Evolutionary conservation across 2,888 invertebrate genomes (phyloP).

Genomic region (Nysson spinosus): DNA sequence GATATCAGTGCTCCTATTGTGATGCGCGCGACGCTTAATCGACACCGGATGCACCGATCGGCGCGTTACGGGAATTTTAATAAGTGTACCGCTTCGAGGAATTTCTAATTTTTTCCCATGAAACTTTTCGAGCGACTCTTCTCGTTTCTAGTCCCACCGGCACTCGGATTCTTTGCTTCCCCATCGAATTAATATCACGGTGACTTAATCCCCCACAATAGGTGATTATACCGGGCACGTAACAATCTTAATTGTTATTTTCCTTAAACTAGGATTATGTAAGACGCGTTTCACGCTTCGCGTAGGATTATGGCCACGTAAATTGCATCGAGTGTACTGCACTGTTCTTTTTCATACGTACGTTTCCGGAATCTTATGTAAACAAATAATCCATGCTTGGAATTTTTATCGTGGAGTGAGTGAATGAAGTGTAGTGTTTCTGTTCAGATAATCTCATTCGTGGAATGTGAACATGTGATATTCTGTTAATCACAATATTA

Average conservation of each 20-base stretch:
- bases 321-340: not conserved
- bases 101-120: slow-evolving; percentile 9
- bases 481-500: no score
- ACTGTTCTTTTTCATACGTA: not conserved
- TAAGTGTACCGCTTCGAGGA: slow-evolving; percentile 13
- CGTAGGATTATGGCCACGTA: slow-evolving; percentile 17
- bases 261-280: slow-evolving; percentile 20
- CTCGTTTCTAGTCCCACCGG: not conserved
- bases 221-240: not conserved
- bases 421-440: no score
- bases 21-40: slow-evolving; percentile 32
- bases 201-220: not conserved
- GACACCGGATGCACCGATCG: slow-evolving; percentile 40
- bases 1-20: slow-evolving; percentile 7
- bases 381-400: no score
- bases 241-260: not conserved
- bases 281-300: slow-evolving; percentile 13
- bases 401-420: no score
- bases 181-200: no score
- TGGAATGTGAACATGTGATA: no score
- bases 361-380: no score
- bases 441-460: no score
- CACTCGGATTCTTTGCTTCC: no score
- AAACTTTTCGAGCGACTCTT: not conserved
- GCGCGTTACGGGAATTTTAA: slow-evolving; percentile 38